Evolutionary conservation across 2,113 vertebrate genomes (phyloP).

Genomic region (Corythoichthys intestinalis): DNA sequence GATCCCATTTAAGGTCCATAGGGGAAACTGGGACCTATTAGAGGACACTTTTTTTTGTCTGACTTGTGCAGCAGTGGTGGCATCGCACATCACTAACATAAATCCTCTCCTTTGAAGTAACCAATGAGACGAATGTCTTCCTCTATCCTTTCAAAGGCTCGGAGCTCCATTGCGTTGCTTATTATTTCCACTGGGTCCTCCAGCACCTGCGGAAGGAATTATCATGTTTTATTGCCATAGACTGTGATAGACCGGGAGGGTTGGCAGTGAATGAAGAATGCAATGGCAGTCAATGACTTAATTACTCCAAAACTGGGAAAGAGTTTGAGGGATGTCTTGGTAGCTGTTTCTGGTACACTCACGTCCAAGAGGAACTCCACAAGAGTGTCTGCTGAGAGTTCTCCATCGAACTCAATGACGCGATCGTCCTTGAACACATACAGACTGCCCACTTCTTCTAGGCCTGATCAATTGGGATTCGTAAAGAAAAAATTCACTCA

Average conservation of each 20-base stretch:
- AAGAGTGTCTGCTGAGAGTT: constrained; percentile 88
- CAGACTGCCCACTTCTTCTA: constrained; percentile 88
- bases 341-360: constrained; percentile 51
- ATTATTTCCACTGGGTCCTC: constrained; percentile 94
- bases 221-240: background rate
- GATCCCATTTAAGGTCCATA: constrained; percentile 16
- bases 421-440: constrained; percentile 91
- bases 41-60: background rate
- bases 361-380: constrained; percentile 95
- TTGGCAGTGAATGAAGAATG: too few relatives aligned
- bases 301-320: background rate
- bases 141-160: constrained; percentile 89
- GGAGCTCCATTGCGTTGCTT: constrained; percentile 85
- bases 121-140: constrained; percentile 92
- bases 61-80: background rate
- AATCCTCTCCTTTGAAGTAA: constrained; percentile 91
- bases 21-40: constrained; percentile 3
- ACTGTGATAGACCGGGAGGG: too few relatives aligned
- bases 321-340: background rate
- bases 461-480: constrained; percentile 63
- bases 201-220: constrained; percentile 72
- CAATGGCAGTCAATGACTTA: too few relatives aligned
- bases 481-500: background rate
- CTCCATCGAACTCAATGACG: constrained; percentile 91
- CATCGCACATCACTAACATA: constrained; percentile 72